Percentiles rank a stretch among this genome's conserved stretches.
Evolutionary conservation across 2,888 invertebrate genomes (phyloP).

Genomic region (Agonopterix heracliana): DNA sequence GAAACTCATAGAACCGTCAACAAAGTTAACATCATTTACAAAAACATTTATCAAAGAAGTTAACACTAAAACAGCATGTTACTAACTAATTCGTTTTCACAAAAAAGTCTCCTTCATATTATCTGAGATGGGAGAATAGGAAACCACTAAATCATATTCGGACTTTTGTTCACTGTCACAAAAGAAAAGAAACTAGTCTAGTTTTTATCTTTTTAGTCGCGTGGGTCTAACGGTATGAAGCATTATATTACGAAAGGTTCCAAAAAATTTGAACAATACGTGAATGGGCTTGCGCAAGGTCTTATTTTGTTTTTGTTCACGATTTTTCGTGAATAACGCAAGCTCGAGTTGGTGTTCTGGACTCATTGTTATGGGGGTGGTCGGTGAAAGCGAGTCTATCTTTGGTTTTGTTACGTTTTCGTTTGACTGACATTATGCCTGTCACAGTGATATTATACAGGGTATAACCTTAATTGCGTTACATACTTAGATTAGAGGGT

Average conservation of each 20-base stretch:
- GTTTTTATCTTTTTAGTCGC: slow-evolving; percentile 52
- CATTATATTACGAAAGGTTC: slow-evolving; percentile 49
- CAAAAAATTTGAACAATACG: slow-evolving; percentile 54
- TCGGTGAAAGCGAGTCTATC: slow-evolving; percentile 55
- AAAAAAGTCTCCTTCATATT: slow-evolving; percentile 7
- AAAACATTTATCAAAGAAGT: slow-evolving; percentile 4
- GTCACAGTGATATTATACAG: background rate
- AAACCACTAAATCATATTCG: slow-evolving; percentile 63
- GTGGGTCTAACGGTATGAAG: slow-evolving; percentile 57
- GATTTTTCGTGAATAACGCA: slow-evolving; percentile 53
- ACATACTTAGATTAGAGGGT: background rate
- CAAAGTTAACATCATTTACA: slow-evolving; percentile 2
- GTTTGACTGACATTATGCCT: slow-evolving; percentile 1
- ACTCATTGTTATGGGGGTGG: slow-evolving; percentile 54
- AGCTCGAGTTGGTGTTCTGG: slow-evolving; percentile 41
- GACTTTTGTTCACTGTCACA: slow-evolving; percentile 53
- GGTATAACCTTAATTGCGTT: background rate
- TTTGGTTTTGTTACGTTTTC: slow-evolving; percentile 1
- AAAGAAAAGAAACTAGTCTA: slow-evolving; percentile 55
- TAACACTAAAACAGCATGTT: slow-evolving; percentile 9
- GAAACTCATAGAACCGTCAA: slow-evolving; percentile 4
- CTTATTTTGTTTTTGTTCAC: slow-evolving; percentile 57
- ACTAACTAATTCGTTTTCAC: slow-evolving; percentile 10
- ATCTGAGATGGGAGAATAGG: slow-evolving; percentile 30
- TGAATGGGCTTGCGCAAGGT: slow-evolving; percentile 65